Base-by-base conservation (phyloP, 2,797 vertebrate species). In the Spea hammondii region DNA sequence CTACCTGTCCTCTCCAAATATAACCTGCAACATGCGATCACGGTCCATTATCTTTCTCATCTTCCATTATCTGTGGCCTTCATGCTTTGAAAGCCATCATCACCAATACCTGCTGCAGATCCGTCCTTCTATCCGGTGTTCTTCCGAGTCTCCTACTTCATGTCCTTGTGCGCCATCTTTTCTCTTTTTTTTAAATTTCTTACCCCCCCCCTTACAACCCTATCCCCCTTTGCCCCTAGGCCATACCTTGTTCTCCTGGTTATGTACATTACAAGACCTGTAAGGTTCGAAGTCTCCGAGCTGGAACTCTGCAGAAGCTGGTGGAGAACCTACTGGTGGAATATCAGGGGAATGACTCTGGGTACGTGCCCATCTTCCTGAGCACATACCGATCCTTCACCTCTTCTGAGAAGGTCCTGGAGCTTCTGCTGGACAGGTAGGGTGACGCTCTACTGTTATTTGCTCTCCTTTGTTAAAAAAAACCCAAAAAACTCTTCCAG, bases 191-290 rank as follows among this genome's bases (percentile, higher is more conserved):
- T 9, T 13, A n/a, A n/a, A 12, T 57, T 11, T 53, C 67, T 51
- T 12, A 4, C 5, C 46, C 44, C 4, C 3, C 67, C 6, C 48
- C 13, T 2, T 71, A 11, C 71, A 65, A 77, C 67, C 53, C 32
- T 4, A 7, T 72, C 45, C 8, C 70, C 32, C 65, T n/a, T 13
- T 7, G 0, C 13, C 12, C 6, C 49, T 3, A 60, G 49, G 5
- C 4, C 10, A 1, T 44, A 11, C 6, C 11, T 0, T 45, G 64
- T 49, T 60, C 65, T 6, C 82, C 83, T 0, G 82, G 85, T 67
- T 96, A 95, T 4, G 88, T 96, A 13, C 92, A 94, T 79, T 96
- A 97, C 87, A 92, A 94, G 5, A 96, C 95, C 13, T 93, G 89
- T 85, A 97, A 95, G 85, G 90, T 95, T 79, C 92, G 95, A 0